These are phyloP conservation scores for Cichlasoma orientale DNA, from an alignment of 2,797 vertebrate species.

Conservation along the genomic window DNA sequence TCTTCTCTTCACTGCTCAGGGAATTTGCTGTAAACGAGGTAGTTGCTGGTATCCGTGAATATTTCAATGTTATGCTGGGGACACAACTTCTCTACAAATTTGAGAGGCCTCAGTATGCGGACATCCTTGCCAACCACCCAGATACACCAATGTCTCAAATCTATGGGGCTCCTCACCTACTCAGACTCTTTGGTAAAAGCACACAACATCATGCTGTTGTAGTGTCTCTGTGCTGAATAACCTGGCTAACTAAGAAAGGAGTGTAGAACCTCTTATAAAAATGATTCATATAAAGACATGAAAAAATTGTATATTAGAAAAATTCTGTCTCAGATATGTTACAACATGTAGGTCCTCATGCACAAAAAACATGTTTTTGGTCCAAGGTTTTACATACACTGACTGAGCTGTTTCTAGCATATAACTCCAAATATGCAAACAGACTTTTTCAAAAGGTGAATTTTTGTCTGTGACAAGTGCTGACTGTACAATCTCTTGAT, in stretches of 20 bases:
- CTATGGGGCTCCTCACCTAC: slow-evolving; percentile 93
- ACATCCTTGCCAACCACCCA: slow-evolving; percentile 92
- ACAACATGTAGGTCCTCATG: background rate
- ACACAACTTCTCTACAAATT: slow-evolving; percentile 98
- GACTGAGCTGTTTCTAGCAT: background rate
- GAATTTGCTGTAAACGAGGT: slow-evolving; percentile 98
- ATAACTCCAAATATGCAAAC: background rate
- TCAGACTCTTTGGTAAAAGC: slow-evolving; percentile 89
- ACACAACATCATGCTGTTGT: background rate
- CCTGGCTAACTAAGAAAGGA: no score
- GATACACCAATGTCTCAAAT: slow-evolving; percentile 97
- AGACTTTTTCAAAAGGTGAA: background rate
- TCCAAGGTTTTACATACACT: background rate
- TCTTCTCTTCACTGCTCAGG: slow-evolving; percentile 68
- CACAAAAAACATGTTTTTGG: background rate
- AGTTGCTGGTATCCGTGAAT: slow-evolving; percentile 94
- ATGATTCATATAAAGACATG: background rate
- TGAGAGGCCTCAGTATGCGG: slow-evolving; percentile 96
- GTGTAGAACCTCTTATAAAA: background rate
- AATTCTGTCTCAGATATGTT: background rate
- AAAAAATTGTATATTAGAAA: background rate
- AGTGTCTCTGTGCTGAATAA: no score
- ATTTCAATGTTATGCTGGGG: slow-evolving; percentile 98
- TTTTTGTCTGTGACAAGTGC: background rate
- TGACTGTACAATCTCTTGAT: background rate